phyloP scores from a whole-genome alignment of 2,888 invertebrate genomes.

The Vanessa cardui region DNA sequence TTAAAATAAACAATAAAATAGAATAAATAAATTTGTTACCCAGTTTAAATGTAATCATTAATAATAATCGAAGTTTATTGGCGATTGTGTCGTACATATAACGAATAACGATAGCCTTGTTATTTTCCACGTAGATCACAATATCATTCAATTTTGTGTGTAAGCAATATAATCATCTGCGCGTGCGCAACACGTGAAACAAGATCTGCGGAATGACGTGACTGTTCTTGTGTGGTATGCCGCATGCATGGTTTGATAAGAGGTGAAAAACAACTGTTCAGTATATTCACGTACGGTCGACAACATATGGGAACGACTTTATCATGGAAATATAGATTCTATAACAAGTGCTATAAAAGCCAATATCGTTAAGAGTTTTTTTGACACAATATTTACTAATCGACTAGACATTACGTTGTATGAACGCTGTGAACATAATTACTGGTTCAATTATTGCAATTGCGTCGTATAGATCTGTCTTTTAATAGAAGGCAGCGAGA shows the following conservation, averaged over 20 bases:
- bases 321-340: not conserved
- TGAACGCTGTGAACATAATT: constrained; percentile 3
- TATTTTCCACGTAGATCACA: constrained; percentile 41
- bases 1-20: too few relatives aligned
- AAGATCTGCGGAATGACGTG: constrained; percentile 52
- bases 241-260: constrained; percentile 23
- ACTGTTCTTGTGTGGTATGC: constrained; percentile 21
- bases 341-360: not conserved
- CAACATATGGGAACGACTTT: not conserved
- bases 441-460: constrained; percentile 5
- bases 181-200: constrained; percentile 63
- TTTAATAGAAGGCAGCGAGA: not conserved
- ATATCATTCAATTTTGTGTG: constrained; percentile 17
- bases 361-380: not conserved
- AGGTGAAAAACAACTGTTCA: constrained; percentile 18
- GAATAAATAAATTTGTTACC: too few relatives aligned
- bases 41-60: too few relatives aligned
- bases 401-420: not conserved
- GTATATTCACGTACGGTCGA: not conserved
- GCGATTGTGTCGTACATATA: not conserved
- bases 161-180: constrained; percentile 58
- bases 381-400: not conserved
- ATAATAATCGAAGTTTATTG: too few relatives aligned
- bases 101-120: constrained; percentile 26
- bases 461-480: constrained; percentile 2